phyloP scores from a whole-genome alignment of 2,113 vertebrate genomes.

The Ophthalmolycus amberensis region DNA sequence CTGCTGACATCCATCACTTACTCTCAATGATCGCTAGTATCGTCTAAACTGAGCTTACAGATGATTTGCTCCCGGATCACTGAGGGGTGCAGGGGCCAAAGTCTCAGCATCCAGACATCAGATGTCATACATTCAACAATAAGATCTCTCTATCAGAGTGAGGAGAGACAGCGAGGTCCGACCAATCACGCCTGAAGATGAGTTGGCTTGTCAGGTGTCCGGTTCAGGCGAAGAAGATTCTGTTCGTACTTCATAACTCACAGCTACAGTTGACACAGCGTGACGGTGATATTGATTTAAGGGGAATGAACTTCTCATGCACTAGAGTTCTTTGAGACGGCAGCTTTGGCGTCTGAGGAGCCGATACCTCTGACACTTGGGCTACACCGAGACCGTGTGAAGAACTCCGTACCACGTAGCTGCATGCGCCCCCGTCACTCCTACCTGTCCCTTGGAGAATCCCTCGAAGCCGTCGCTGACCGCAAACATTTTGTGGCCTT shows the following conservation, averaged over 20 bases:
- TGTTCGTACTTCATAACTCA: background rate
- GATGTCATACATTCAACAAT: background rate
- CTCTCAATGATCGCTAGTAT: too few relatives aligned
- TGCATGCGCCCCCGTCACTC: background rate
- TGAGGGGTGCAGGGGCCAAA: background rate
- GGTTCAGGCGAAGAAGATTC: background rate
- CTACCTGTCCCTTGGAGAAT: constrained; percentile 89
- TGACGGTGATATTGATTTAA: background rate
- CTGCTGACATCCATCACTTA: background rate
- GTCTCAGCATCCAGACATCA: background rate
- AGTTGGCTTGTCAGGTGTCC: background rate
- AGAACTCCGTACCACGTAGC: too few relatives aligned
- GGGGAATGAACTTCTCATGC: background rate
- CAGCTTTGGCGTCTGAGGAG: background rate
- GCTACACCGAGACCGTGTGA: too few relatives aligned
- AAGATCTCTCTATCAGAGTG: background rate
- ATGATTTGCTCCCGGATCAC: background rate
- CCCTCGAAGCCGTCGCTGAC: constrained; percentile 95
- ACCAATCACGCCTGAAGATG: background rate
- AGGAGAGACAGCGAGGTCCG: background rate
- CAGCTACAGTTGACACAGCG: background rate
- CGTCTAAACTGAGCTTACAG: too few relatives aligned
- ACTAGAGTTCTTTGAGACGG: background rate
- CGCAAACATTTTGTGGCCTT: constrained; percentile 93
- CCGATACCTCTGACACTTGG: background rate